Evolutionary conservation across 2,888 invertebrate species (phyloP).

Genomic region (Rutpela maculata): DNA sequence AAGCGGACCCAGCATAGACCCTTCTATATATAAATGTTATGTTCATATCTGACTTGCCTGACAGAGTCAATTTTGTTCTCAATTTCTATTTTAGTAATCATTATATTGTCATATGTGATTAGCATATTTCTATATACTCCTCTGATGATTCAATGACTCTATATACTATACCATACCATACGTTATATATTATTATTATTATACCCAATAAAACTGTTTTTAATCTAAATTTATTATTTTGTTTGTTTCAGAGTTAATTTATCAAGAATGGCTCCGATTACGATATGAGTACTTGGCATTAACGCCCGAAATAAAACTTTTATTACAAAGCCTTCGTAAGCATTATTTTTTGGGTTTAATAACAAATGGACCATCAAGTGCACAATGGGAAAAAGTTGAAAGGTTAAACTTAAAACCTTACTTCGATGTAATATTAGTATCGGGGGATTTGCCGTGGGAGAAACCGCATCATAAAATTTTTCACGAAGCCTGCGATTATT

Average conservation of each 20-base stretch:
- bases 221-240: background rate
- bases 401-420: constrained; percentile 82
- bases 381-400: constrained; percentile 92
- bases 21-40: too few relatives aligned
- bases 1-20: too few relatives aligned
- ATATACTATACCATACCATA: too few relatives aligned
- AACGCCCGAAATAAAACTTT: constrained; percentile 80
- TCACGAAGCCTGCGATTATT: constrained; percentile 85
- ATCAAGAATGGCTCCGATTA: constrained; percentile 86
- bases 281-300: constrained; percentile 86
- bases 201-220: background rate
- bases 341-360: constrained; percentile 87
- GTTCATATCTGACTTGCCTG: too few relatives aligned
- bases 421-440: constrained; percentile 88
- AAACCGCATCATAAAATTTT: constrained; percentile 90
- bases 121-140: too few relatives aligned
- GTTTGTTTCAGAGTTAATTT: constrained; percentile 79
- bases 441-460: constrained; percentile 90
- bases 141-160: background rate
- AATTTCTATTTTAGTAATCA: too few relatives aligned
- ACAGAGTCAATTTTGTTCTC: too few relatives aligned
- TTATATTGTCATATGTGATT: too few relatives aligned
- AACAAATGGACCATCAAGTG: constrained; percentile 90
- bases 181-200: background rate
- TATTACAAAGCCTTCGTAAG: constrained; percentile 83